Conservation (phyloP, 2,888 invertebrate species). For the Camponotus fellah region DNA sequence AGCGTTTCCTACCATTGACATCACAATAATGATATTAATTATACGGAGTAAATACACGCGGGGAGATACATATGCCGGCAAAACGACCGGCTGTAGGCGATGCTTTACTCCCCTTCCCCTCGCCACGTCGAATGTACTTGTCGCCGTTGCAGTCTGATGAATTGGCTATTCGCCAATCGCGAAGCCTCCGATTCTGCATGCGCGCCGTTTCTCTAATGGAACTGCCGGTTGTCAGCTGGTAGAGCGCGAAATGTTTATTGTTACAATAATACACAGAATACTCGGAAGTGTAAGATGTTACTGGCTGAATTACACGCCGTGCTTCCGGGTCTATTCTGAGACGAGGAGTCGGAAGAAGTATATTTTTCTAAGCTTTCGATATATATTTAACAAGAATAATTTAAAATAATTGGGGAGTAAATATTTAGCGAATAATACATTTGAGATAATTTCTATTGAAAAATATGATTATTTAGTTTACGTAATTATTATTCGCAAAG, state of each 20-base stretch:
- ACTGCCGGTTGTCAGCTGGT: conserved; percentile 32
- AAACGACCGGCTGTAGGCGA: conserved; percentile 23
- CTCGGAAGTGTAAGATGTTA: conserved; percentile 10
- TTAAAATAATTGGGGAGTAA: neutral
- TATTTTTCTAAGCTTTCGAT: neutral
- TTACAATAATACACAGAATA: conserved; percentile 2
- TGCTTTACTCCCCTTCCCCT: conserved; percentile 47
- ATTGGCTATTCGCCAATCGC: conserved; percentile 45
- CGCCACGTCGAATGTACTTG: conserved; percentile 37
- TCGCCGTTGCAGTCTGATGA: conserved; percentile 34
- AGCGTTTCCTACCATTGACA: conserved; percentile 70
- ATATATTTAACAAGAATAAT: neutral
- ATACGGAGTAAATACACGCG: conserved; percentile 51
- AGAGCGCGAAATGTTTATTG: conserved; percentile 32
- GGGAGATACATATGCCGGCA: conserved; percentile 44
- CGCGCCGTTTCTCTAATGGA: conserved; percentile 31
- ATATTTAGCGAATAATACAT: too few species aligned
- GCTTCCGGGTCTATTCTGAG: conserved; percentile 24
- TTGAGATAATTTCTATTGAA: neutral
- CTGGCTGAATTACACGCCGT: neutral
- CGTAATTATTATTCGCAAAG: neutral
- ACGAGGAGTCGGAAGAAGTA: neutral
- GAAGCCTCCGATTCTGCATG: conserved; percentile 34
- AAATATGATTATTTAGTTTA: neutral
- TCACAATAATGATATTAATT: conserved; percentile 78